Evolutionary conservation across 2,888 invertebrate species (phyloP).

Genomic region (Eupeodes latifasciatus): DNA sequence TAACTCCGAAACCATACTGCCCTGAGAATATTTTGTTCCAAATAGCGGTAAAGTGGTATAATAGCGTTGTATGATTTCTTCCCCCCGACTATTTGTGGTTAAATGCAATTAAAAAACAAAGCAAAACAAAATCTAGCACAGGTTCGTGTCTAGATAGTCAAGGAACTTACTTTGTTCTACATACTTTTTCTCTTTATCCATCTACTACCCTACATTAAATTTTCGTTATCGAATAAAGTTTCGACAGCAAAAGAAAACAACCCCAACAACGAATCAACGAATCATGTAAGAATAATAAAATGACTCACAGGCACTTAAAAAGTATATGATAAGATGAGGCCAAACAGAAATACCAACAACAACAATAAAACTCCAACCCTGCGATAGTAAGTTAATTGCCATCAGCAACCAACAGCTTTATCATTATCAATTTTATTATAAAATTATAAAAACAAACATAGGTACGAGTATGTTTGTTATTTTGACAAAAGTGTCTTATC

Average conservation of each 20-base stretch:
- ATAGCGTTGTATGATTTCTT: constrained; percentile 2
- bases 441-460: constrained; percentile 2
- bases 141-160: constrained; percentile 12
- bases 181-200: constrained; percentile 6
- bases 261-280: neutral
- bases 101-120: constrained; percentile 4
- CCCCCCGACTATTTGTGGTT: constrained; percentile 1
- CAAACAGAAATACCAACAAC: constrained; percentile 12
- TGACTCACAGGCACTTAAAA: constrained; percentile 47
- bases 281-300: constrained; percentile 33
- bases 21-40: neutral
- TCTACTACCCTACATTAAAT: constrained; percentile 26
- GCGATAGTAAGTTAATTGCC: constrained; percentile 41
- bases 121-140: neutral
- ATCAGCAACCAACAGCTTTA: constrained; percentile 33
- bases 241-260: constrained; percentile 13
- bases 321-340: constrained; percentile 42
- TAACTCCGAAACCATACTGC: neutral
- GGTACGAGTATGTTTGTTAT: constrained; percentile 34
- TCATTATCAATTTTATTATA: constrained; percentile 63
- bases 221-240: constrained; percentile 18
- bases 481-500: constrained; percentile 65
- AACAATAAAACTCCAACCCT: constrained; percentile 29
- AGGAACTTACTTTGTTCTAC: neutral
- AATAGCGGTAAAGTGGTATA: neutral